Evolutionary conservation across 37 sponge, comb jelly and placozoan genomes (phyloP).

Genomic region (Chondrilla cf. caribensis): DNA sequence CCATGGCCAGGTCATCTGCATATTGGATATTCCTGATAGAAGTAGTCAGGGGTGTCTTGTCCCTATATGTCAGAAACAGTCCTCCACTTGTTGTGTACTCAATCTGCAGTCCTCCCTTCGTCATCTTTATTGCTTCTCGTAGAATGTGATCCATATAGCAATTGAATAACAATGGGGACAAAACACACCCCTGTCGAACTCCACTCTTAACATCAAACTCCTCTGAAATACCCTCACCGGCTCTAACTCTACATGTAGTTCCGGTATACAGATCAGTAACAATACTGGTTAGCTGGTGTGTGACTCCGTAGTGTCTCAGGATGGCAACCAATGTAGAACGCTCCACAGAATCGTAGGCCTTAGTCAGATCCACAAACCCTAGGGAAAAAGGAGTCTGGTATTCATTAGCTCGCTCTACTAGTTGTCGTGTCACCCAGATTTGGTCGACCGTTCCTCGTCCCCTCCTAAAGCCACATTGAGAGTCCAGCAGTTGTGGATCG

Average conservation of each 20-base stretch:
- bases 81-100: slow-evolving; percentile 17
- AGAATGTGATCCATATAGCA: slow-evolving; percentile 7
- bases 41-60: slow-evolving; percentile 17
- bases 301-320: slow-evolving; percentile 20
- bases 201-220: slow-evolving; percentile 19
- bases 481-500: slow-evolving; percentile 7
- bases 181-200: slow-evolving; percentile 13
- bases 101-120: neutral
- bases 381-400: slow-evolving; percentile 2
- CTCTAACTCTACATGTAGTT: neutral
- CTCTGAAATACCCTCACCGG: neutral
- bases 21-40: slow-evolving; percentile 17
- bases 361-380: slow-evolving; percentile 11
- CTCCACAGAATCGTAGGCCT: slow-evolving; percentile 20
- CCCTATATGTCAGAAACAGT: slow-evolving; percentile 17
- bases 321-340: neutral
- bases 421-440: slow-evolving; percentile 15
- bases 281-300: neutral
- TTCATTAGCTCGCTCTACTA: neutral
- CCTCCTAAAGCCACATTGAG: slow-evolving; percentile 17
- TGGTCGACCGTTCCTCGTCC: slow-evolving; percentile 14
- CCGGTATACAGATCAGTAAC: slow-evolving; percentile 11
- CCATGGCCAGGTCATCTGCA: slow-evolving; percentile 25
- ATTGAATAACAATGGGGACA: slow-evolving; percentile 9
- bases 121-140: slow-evolving; percentile 16